phyloP scores from a whole-genome alignment of 1,140 invertebrate genomes.

The Zaprionus gabonicus region DNA sequence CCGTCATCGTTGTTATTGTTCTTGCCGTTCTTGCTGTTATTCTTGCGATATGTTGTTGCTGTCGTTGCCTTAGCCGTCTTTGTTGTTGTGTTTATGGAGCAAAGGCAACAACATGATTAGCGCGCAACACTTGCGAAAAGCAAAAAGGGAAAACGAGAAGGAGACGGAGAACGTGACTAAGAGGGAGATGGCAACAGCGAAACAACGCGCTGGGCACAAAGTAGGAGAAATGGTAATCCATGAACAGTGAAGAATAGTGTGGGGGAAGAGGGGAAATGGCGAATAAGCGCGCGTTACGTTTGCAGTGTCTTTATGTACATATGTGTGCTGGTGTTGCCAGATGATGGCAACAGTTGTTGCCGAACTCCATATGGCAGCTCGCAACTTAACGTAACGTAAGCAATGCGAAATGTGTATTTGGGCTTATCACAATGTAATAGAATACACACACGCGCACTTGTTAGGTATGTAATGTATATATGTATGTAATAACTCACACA shows the following conservation, averaged over 20 bases:
- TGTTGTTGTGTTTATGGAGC: constrained; percentile 29
- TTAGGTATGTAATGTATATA: neutral
- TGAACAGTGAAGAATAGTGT: neutral
- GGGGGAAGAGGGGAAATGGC: neutral
- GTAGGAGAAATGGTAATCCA: constrained; percentile 31
- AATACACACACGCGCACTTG: neutral
- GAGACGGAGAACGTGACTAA: constrained; percentile 6
- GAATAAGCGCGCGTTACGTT: constrained; percentile 21
- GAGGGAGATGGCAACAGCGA: constrained; percentile 11
- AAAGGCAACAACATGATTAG: constrained; percentile 42
- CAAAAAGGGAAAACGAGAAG: constrained; percentile 8
- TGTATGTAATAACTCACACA: neutral
- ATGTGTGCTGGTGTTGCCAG: constrained; percentile 24
- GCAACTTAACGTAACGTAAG: neutral
- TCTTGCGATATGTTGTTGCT: neutral
- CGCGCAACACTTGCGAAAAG: constrained; percentile 45
- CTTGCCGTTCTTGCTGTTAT: constrained; percentile 13
- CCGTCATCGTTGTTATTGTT: neutral
- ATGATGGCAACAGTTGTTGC: constrained; percentile 26
- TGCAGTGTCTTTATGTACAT: neutral
- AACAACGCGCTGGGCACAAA: constrained; percentile 14
- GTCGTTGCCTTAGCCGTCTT: neutral
- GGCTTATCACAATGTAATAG: neutral
- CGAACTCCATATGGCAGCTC: constrained; percentile 10
- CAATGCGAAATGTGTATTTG: neutral